Evolutionary conservation across 2,888 invertebrate species (phyloP).

Genomic region (Limenitis camilla): DNA sequence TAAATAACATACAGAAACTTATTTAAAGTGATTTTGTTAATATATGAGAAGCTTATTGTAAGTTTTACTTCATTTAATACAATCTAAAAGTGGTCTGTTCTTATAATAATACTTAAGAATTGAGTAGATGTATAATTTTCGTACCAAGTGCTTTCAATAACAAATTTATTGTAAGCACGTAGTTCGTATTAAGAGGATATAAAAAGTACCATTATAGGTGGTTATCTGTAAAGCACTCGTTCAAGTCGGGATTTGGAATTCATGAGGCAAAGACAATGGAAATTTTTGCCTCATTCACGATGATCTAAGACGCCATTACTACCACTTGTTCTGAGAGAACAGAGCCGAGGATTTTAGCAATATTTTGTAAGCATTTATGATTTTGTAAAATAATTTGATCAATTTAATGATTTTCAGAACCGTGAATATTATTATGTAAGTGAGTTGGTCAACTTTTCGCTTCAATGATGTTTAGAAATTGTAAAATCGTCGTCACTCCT

Average conservation of each 20-base stretch:
- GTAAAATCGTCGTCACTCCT: no score
- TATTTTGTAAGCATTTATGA: slow-evolving; percentile 16
- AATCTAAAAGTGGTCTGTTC: no score
- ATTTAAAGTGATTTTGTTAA: no score
- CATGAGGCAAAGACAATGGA: slow-evolving; percentile 45
- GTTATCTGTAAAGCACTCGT: slow-evolving; percentile 12
- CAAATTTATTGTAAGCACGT: background rate
- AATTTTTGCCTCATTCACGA: slow-evolving; percentile 37
- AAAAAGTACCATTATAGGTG: slow-evolving; percentile 11
- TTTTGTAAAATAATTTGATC: slow-evolving; percentile 18
- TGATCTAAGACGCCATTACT: slow-evolving; percentile 40
- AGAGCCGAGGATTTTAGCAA: background rate
- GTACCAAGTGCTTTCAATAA: background rate
- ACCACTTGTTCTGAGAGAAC: slow-evolving; percentile 26
- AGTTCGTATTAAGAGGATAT: slow-evolving; percentile 4
- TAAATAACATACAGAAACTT: no score
- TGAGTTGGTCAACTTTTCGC: slow-evolving; percentile 8
- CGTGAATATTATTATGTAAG: slow-evolving; percentile 7
- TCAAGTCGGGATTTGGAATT: slow-evolving; percentile 33
- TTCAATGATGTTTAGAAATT: slow-evolving; percentile 9
- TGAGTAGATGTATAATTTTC: no score
- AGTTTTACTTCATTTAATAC: no score
- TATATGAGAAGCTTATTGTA: no score
- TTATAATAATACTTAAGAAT: no score
- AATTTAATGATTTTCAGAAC: slow-evolving; percentile 13